A percentile compares a stretch with the other conserved stretches of the same genome.
Evolutionary conservation across 2,797 vertebrate species (phyloP).

Genomic region (Mycteria americana): DNA sequence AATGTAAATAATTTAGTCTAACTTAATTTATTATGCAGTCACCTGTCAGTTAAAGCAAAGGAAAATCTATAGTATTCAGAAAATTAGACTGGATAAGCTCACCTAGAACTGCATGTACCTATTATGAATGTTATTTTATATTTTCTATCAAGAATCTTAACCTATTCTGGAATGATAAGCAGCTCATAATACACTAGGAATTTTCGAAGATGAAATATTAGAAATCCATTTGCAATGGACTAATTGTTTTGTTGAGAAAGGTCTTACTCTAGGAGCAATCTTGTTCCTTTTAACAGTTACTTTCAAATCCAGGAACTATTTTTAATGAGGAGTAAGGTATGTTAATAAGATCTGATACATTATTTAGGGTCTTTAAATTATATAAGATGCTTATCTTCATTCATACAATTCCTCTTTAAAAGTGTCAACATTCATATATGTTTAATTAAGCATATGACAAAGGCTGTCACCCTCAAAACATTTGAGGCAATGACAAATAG

Average conservation of each 20-base stretch:
- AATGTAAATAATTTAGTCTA: background rate
- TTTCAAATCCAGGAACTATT: background rate
- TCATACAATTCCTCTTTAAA: background rate
- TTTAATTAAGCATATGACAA: background rate
- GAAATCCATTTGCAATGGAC: background rate
- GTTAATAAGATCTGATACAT: background rate
- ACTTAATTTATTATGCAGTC: background rate
- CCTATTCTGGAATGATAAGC: background rate
- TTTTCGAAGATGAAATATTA: background rate
- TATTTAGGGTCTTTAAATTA: background rate
- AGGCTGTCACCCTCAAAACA: background rate
- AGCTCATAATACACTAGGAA: background rate
- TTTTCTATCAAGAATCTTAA: background rate
- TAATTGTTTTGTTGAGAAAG: background rate
- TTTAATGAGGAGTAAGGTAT: background rate
- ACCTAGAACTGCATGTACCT: background rate
- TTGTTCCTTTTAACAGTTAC: background rate
- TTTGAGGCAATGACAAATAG: background rate
- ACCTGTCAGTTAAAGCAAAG: background rate
- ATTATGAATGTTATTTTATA: background rate
- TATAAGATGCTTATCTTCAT: background rate
- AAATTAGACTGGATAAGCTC: background rate
- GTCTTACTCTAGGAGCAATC: background rate
- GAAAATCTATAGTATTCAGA: background rate
- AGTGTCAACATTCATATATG: background rate